Evolutionary conservation across 2,888 invertebrate genomes (phyloP).

Genomic region (Gymnosoma rotundatum): DNA sequence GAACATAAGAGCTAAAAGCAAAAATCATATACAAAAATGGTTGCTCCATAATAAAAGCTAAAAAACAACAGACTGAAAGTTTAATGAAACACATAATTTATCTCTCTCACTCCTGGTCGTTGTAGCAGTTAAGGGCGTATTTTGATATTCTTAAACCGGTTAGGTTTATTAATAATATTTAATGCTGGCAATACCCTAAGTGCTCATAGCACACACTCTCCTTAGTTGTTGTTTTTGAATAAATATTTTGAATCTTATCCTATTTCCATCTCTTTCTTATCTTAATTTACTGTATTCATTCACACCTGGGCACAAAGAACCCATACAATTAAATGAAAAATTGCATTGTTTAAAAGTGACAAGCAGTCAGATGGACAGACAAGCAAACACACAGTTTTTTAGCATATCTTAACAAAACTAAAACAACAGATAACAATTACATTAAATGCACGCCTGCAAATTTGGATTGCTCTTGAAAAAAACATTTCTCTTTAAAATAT

Average conservation of each 20-base stretch:
- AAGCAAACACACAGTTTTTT: neutral
- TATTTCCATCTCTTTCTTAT: slow-evolving; percentile 54
- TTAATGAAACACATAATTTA: neutral
- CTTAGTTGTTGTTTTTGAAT: neutral
- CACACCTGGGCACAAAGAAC: slow-evolving; percentile 49
- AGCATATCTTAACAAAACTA: slow-evolving; percentile 1
- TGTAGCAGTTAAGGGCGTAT: slow-evolving; percentile 16
- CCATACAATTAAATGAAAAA: slow-evolving; percentile 28
- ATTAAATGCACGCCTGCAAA: slow-evolving; percentile 64
- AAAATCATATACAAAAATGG: slow-evolving; percentile 63
- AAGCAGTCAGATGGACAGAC: neutral
- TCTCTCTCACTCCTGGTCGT: slow-evolving; percentile 33
- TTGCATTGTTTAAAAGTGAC: slow-evolving; percentile 30
- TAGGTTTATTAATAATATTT: slow-evolving; percentile 16
- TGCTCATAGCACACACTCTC: slow-evolving; percentile 16
- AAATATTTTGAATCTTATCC: slow-evolving; percentile 4
- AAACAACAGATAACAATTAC: slow-evolving; percentile 26
- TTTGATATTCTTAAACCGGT: slow-evolving; percentile 42
- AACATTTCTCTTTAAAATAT: neutral
- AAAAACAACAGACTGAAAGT: slow-evolving; percentile 2
- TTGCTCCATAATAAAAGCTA: slow-evolving; percentile 4
- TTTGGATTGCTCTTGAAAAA: slow-evolving; percentile 20
- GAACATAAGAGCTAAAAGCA: slow-evolving; percentile 17
- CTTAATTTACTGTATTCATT: slow-evolving; percentile 56
- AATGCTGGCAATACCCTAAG: slow-evolving; percentile 62